Conservation (phyloP, 2,888 invertebrate species). For the Lasioglossum morio region DNA sequence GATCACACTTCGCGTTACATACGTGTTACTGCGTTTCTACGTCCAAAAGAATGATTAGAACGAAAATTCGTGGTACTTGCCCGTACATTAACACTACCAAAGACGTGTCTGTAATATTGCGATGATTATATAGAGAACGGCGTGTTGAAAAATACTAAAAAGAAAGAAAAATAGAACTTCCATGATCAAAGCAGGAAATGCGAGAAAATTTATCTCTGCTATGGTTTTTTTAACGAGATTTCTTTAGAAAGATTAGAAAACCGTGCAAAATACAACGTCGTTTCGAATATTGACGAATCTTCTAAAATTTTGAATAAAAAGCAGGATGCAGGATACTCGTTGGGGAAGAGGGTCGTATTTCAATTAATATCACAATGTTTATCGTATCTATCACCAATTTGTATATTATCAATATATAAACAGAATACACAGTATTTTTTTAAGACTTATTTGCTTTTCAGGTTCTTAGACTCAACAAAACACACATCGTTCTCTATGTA, state of each 20-base stretch:
- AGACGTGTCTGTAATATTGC: conserved; percentile 46
- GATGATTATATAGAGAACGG: conserved; percentile 77
- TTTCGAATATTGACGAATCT: conserved; percentile 41
- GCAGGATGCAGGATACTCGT: conserved; percentile 71
- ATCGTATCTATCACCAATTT: conserved; percentile 76
- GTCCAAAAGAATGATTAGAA: conserved; percentile 43
- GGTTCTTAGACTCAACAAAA: conserved; percentile 68
- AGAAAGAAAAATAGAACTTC: neutral
- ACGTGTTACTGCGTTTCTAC: conserved; percentile 41
- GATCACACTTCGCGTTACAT: conserved; percentile 45
- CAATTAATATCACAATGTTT: conserved; percentile 76
- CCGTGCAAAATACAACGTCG: conserved; percentile 43
- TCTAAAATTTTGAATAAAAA: conserved; percentile 65
- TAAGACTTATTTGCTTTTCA: conserved; percentile 66
- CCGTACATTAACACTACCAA: conserved; percentile 54
- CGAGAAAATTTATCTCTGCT: conserved; percentile 70
- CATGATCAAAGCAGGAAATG: conserved; percentile 51
- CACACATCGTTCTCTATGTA: conserved; percentile 79
- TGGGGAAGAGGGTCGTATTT: conserved; percentile 74
- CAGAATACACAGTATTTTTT: conserved; percentile 73
- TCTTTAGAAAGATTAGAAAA: conserved; percentile 33
- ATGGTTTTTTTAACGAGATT: conserved; percentile 60
- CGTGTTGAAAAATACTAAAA: conserved; percentile 63
- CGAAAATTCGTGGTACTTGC: conserved; percentile 64
- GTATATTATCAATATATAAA: conserved; percentile 76